phyloP scores from a whole-genome alignment of 2,797 vertebrate genomes.

The Gallinago nigripennis region DNA sequence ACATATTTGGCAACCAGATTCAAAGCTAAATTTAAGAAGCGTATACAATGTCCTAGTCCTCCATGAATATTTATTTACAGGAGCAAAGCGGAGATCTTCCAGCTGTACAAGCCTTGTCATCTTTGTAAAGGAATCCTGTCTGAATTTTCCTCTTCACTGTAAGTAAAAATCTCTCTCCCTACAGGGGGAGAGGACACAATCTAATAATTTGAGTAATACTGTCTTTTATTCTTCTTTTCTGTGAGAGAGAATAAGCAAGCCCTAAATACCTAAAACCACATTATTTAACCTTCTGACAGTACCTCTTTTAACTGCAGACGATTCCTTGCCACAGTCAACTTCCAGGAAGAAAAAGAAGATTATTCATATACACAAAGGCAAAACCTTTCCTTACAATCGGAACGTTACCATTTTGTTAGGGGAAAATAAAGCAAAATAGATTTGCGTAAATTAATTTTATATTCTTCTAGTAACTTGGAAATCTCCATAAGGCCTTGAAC shows the following conservation, averaged over 20 bases:
- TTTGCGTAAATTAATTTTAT: constrained; percentile 11
- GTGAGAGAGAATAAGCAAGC: neutral
- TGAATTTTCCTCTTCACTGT: neutral
- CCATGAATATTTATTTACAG: constrained; percentile 16
- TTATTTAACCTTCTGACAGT: neutral
- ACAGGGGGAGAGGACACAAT: neutral
- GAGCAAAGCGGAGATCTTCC: neutral
- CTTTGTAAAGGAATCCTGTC: neutral
- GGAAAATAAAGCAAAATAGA: constrained; percentile 17
- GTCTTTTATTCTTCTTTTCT: neutral
- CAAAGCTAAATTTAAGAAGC: constrained; percentile 26
- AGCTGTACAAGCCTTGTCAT: neutral
- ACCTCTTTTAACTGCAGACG: neutral
- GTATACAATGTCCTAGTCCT: neutral
- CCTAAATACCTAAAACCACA: neutral
- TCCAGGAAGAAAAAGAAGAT: neutral
- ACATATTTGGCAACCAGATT: neutral
- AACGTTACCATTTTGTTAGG: neutral
- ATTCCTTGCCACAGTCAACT: neutral
- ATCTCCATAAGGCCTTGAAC: neutral
- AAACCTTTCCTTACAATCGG: neutral
- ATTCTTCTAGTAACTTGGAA: neutral
- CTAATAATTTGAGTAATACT: neutral
- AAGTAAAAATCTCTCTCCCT: neutral
- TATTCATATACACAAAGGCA: neutral